Base-by-base conservation (phyloP, 2,797 vertebrate genomes). In the Esox lucius region DNA sequence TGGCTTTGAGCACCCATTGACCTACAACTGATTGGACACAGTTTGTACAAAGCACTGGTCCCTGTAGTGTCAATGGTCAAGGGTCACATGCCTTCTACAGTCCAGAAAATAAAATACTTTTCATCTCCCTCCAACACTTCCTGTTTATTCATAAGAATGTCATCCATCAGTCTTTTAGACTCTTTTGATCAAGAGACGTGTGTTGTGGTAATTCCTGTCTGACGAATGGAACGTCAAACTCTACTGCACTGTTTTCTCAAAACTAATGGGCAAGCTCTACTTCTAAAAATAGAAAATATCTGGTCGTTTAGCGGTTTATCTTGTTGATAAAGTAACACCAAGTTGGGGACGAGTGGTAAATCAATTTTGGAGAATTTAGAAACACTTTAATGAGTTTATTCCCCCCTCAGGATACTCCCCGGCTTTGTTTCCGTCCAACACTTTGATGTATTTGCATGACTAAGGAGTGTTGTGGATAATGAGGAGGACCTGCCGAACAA, bases 401-500 rank as follows among this genome's bases (percentile, higher is more conserved):
- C 74, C 42, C 65, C 62, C 70, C 39, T 5, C 6, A 67, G 68
- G 51, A 80, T 33, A 33, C 1, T 77, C 69, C 35, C 19, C 66
- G 66, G 66, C 35, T 68, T 35, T 68, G 33, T 68, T 75, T 80
- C 26, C 7, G 15, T 51, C 62, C 28, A 49, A 69, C n/a, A 74
- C 81, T 87, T 83, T 85, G 81, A 85, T 81, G 81, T 84, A 28
- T 80, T 66, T 76, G 70, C 81, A 79, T 70, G 81, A 78, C 7
- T 64, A 22, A 24, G 67, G 12, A 68, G 68, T 65, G 62, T 71
- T 75, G 71, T 64, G 75, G 74, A 79, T 83, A 83, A 85, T 86
- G 83, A 85, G 79, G 73, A 65, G 75, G 83, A 78, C 69, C 26
- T 76, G 84, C 71, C 72, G 19, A 89, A 87, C 39, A 84, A 74